phyloP scores from a whole-genome alignment of 2,888 invertebrate species.

The Drosophila peninsularis region DNA sequence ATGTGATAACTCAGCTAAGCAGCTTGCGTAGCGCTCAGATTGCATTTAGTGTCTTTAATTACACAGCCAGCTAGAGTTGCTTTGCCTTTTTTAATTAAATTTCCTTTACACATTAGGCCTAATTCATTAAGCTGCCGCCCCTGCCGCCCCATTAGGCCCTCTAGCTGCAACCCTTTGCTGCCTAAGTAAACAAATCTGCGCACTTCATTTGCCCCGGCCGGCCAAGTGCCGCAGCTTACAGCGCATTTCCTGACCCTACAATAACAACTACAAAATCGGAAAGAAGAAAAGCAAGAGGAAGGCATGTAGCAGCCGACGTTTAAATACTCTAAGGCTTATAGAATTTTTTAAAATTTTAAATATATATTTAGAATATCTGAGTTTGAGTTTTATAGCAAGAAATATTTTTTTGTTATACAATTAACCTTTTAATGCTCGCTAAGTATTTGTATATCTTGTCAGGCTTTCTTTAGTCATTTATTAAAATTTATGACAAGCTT shows the following conservation, averaged over 20 bases:
- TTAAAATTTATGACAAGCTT: not conserved
- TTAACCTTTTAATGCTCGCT: not conserved
- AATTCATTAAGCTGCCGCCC: constrained; percentile 42
- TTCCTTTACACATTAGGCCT: constrained; percentile 39
- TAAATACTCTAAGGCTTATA: not conserved
- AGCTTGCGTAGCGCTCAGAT: not conserved
- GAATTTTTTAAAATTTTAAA: not conserved
- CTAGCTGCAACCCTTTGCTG: constrained; percentile 47
- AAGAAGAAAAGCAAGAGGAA: constrained; percentile 8
- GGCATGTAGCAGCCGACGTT: not conserved
- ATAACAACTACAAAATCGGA: constrained; percentile 29
- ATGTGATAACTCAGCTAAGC: constrained; percentile 23
- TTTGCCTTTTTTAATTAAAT: constrained; percentile 52
- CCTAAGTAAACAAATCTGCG: constrained; percentile 72
- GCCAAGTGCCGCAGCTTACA: constrained; percentile 59
- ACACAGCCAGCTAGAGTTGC: constrained; percentile 2
- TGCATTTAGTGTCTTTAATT: constrained; percentile 40
- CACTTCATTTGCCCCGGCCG: constrained; percentile 66
- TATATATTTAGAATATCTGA: not conserved
- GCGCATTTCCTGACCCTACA: constrained; percentile 55
- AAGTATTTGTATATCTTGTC: not conserved
- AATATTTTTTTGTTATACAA: not conserved
- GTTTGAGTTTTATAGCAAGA: no score
- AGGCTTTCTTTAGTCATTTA: not conserved
- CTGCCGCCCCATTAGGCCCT: constrained; percentile 1